A percentile compares a stretch with the other conserved stretches of the same genome.
Conservation (phyloP, 2,888 invertebrate species). For the Pachycephus smyrnensis region DNA sequence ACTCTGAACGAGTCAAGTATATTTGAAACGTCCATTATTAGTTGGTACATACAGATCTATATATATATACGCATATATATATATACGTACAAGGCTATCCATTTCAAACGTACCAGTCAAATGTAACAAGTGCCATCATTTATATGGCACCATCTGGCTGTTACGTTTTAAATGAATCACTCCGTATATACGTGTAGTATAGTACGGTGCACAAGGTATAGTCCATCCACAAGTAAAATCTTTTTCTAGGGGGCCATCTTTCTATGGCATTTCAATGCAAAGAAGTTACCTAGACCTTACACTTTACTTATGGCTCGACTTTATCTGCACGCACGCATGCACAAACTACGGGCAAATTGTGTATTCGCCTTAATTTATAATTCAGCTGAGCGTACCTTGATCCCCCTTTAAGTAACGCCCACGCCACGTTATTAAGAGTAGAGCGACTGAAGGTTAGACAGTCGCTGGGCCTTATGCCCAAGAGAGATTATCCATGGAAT, state of each 20-base stretch:
- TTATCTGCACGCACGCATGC: not conserved
- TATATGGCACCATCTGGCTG: not conserved
- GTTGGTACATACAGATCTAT: not conserved
- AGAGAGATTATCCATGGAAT: not conserved
- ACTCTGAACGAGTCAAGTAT: not conserved
- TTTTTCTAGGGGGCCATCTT: not conserved
- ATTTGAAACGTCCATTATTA: not conserved
- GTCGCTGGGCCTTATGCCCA: not conserved
- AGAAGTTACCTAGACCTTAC: not conserved
- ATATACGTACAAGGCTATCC: not conserved
- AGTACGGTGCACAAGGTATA: not conserved
- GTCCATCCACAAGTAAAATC: not conserved
- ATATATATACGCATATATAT: not conserved
- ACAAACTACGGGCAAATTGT: not conserved
- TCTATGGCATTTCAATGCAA: not conserved
- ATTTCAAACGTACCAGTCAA: not conserved
- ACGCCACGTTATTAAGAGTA: not conserved
- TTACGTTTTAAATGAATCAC: not conserved
- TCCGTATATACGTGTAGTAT: not conserved
- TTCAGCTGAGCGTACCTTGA: constrained; percentile 8
- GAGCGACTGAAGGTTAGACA: not conserved
- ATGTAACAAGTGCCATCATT: not conserved
- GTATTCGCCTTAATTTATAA: constrained; percentile 4
- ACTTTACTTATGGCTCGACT: not conserved
- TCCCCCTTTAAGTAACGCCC: constrained; percentile 7